Evolutionary conservation across 64 coral and sea anemone species (phyloP).

Genomic region (Anthopleura sola): DNA sequence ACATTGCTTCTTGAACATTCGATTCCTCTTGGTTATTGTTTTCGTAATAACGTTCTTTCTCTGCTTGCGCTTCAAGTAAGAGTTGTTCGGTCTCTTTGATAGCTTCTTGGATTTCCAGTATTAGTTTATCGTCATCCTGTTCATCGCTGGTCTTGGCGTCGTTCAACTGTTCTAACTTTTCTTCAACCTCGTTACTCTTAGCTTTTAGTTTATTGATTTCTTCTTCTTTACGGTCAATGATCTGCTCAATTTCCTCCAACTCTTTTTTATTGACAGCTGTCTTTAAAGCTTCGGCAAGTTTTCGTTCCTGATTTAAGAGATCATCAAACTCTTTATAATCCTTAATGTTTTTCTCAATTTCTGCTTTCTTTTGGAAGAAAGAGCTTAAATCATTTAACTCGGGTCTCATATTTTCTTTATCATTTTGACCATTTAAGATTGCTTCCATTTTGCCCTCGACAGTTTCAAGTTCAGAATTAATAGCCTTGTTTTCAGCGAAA

Average conservation of each 20-base stretch:
- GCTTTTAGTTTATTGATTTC: neutral
- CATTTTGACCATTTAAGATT: neutral
- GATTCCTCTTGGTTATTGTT: neutral
- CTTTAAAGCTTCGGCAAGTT: neutral
- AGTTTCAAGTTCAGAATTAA: neutral
- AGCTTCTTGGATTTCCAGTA: neutral
- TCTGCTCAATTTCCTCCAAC: slow-evolving; percentile 11
- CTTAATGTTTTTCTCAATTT: slow-evolving; percentile 28
- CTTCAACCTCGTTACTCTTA: slow-evolving; percentile 8
- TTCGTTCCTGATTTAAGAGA: slow-evolving; percentile 24
- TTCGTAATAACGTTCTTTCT: neutral
- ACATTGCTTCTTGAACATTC: neutral
- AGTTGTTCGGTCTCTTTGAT: neutral
- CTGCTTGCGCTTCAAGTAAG: neutral
- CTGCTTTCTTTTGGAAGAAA: slow-evolving; percentile 29
- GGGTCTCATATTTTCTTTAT: neutral
- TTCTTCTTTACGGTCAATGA: slow-evolving; percentile 17
- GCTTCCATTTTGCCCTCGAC: neutral
- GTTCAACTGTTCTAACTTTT: neutral
- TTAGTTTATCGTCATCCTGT: neutral
- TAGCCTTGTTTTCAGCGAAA: neutral
- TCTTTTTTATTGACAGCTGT: neutral
- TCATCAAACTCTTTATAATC: slow-evolving; percentile 11
- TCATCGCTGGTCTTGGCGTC: neutral
- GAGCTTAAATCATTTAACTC: slow-evolving; percentile 5